Evolutionary conservation across 2,888 invertebrate species (phyloP).

Genomic region (Gryllus longicercus): DNA sequence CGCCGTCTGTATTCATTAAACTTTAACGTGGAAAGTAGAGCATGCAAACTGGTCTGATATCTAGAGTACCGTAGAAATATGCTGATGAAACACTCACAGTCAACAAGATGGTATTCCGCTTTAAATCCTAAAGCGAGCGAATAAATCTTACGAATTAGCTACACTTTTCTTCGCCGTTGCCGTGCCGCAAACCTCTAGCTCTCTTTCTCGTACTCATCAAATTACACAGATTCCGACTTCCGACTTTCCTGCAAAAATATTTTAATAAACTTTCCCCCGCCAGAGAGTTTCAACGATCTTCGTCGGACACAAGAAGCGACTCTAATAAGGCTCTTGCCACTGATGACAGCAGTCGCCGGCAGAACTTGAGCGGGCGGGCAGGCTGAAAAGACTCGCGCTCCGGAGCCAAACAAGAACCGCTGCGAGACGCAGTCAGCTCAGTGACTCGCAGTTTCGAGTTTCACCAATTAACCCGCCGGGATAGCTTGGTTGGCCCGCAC

Average conservation of each 20-base stretch:
- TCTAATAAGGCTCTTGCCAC: neutral
- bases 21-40: too few relatives aligned
- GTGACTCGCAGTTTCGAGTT: neutral
- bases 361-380: neutral
- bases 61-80: too few relatives aligned
- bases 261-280: slow-evolving; percentile 4
- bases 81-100: too few relatives aligned
- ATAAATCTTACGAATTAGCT: too few relatives aligned
- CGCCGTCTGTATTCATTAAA: too few relatives aligned
- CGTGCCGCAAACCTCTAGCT: too few relatives aligned
- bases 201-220: slow-evolving; percentile 5
- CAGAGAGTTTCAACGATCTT: neutral
- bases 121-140: too few relatives aligned
- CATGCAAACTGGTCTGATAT: too few relatives aligned
- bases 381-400: neutral
- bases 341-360: neutral
- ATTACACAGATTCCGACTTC: neutral
- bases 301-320: neutral
- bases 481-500: neutral
- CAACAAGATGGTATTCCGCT: too few relatives aligned
- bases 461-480: neutral
- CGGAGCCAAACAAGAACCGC: neutral
- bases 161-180: too few relatives aligned
- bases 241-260: neutral
- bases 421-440: neutral